Evolutionary conservation across 2,888 invertebrate species (phyloP).

Genomic region (Platycnemis pennipes): DNA sequence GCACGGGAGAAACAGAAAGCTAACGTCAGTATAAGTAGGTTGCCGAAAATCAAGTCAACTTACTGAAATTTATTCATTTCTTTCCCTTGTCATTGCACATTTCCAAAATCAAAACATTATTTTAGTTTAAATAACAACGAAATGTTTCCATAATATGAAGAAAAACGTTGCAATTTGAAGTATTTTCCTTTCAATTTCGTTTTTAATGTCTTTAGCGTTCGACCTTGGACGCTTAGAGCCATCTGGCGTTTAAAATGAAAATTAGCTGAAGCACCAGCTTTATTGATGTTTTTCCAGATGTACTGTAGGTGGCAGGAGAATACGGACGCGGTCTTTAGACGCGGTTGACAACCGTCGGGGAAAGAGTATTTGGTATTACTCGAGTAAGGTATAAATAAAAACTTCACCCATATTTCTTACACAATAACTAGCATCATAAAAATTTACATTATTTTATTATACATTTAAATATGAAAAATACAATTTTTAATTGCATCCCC

Average conservation of each 20-base stretch:
- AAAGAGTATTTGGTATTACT: too few species aligned
- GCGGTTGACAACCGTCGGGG: too few species aligned
- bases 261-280: slow-evolving; percentile 32
- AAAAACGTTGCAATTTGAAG: neutral
- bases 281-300: neutral
- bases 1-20: slow-evolving; percentile 51
- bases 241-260: slow-evolving; percentile 51
- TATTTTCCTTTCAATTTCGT: slow-evolving; percentile 60
- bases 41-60: slow-evolving; percentile 49
- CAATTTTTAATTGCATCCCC: too few species aligned
- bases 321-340: neutral
- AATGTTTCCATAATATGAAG: neutral
- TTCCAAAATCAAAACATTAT: neutral
- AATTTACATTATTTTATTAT: too few species aligned
- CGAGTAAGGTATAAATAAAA: too few species aligned
- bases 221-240: slow-evolving; percentile 48
- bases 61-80: neutral
- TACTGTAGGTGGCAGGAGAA: slow-evolving; percentile 49
- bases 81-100: neutral
- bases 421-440: too few species aligned
- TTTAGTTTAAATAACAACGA: neutral
- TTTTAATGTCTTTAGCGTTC: slow-evolving; percentile 57
- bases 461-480: too few species aligned
- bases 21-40: slow-evolving; percentile 63
- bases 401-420: too few species aligned